Evolutionary conservation across 2,888 invertebrate genomes (phyloP).

Genomic region (Macrosiphum euphorbiae): DNA sequence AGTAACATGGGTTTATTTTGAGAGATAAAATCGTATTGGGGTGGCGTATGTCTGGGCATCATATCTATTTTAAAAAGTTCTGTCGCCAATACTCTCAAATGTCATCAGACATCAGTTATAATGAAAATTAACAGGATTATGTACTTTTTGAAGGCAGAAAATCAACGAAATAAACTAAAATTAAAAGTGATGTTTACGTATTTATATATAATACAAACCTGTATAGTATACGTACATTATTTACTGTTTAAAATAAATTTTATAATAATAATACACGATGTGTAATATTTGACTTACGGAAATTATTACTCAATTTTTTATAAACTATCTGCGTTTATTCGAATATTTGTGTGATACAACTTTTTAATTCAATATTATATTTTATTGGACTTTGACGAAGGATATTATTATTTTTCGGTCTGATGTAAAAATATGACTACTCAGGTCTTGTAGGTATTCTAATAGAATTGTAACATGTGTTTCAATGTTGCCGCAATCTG

Average conservation of each 20-base stretch:
- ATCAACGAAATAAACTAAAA: background rate
- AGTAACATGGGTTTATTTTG: conserved; percentile 38
- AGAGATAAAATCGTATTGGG: conserved; percentile 25
- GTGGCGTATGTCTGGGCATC: conserved; percentile 48
- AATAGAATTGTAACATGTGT: conserved; percentile 59
- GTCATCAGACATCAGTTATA: background rate
- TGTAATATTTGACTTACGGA: background rate
- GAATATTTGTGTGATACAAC: background rate
- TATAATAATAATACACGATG: background rate
- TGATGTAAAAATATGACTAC: conserved; percentile 3
- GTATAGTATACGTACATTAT: background rate
- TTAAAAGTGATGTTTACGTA: background rate
- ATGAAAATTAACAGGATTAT: background rate
- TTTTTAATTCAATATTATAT: background rate
- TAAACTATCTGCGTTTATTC: background rate
- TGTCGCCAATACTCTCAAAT: conserved; percentile 14
- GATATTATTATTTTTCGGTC: background rate
- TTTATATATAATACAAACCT: background rate
- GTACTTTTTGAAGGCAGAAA: background rate
- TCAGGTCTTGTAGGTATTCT: conserved; percentile 39
- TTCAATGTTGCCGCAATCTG: conserved; percentile 43
- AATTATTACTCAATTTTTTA: background rate
- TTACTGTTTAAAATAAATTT: background rate
- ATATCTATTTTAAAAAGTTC: conserved; percentile 59
- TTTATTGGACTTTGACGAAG: background rate